Evolutionary conservation across 92 coral and sea anemone species (phyloP), one percentile per base, ranked within the genome.

Genomic region (Heliopora coerulea): DNA sequence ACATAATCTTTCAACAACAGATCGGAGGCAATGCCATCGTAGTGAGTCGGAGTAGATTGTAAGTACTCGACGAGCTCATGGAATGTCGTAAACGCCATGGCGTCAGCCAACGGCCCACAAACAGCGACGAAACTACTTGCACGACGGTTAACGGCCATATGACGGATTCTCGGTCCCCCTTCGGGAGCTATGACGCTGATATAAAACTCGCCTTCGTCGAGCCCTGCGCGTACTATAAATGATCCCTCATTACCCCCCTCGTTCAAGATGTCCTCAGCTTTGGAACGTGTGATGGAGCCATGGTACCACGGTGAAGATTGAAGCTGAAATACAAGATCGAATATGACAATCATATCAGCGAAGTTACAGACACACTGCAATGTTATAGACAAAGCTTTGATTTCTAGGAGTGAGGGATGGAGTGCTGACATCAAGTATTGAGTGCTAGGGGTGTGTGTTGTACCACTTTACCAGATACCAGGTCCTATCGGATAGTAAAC

Each of bases 181-280:
- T 93, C 86, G 24, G 98, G 92, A n/a, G 91, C 66, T 19, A 80
- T 84, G 32, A 78, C 88, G 6, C 89, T 87, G 28, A 93, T 30
- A 24, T 85, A 42, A 35, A 83, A 90, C 65, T 85, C 96, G 21
- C 79, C 88, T 42, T 67, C 75, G 64, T 28, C 72, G 2, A 20
- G 24, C 11, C 96, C 98, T 12, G 83, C 83, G 14, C 96, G 98
- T 21, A 85, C 87, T 41, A 93, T 52, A 68, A 87, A 93, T 14
- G 98, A 87, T 18, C 98, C 98, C 28, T 86, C 89, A 15, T 84
- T 78, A 48, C 74, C 85, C 65, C 72, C 66, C 18, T 61, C 75
- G 1, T 72, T 69, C 44, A 93, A 83, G 70, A 85, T 84, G 52
- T 72, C 88, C 78, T 93, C 98, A 6, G 96, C 91, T 28, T 85